phyloP scores from a whole-genome alignment of 2,113 vertebrate species.

The Cryptomyrus ogoouensis region DNA sequence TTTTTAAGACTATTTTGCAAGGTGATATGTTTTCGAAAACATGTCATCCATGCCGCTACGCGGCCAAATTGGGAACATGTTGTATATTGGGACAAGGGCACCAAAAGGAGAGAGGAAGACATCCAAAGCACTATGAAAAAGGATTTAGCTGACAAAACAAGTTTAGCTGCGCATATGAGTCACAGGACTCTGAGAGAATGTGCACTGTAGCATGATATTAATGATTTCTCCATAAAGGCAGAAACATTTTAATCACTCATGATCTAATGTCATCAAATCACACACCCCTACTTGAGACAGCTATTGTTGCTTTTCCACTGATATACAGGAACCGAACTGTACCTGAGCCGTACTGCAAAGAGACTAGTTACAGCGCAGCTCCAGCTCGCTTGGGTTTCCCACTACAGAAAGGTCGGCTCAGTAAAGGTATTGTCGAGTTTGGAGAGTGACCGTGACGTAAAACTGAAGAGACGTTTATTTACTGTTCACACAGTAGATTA shows the following conservation, averaged over 20 bases:
- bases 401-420: not conserved
- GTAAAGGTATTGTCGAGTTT: not conserved
- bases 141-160: not conserved
- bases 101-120: not conserved
- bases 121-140: not conserved
- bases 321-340: not conserved
- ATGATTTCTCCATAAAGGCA: not conserved
- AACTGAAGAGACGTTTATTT: not conserved
- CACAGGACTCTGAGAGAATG: not conserved
- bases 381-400: not conserved
- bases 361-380: not conserved
- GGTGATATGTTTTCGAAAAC: too few relatives aligned
- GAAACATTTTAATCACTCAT: not conserved
- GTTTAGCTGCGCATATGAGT: not conserved
- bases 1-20: not conserved
- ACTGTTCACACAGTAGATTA: not conserved
- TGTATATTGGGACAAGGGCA: not conserved
- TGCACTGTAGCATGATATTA: not conserved
- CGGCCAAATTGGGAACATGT: not conserved
- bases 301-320: not conserved
- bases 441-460: not conserved
- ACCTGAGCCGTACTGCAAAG: not conserved
- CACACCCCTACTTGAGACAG: not conserved
- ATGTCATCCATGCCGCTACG: not conserved
- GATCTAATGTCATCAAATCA: not conserved